A percentile compares a stretch with the other conserved stretches of the same genome.
These are phyloP conservation scores for Brienomyrus brachyistius DNA, from an alignment of 2,113 vertebrate species.

Conservation along the genomic window DNA sequence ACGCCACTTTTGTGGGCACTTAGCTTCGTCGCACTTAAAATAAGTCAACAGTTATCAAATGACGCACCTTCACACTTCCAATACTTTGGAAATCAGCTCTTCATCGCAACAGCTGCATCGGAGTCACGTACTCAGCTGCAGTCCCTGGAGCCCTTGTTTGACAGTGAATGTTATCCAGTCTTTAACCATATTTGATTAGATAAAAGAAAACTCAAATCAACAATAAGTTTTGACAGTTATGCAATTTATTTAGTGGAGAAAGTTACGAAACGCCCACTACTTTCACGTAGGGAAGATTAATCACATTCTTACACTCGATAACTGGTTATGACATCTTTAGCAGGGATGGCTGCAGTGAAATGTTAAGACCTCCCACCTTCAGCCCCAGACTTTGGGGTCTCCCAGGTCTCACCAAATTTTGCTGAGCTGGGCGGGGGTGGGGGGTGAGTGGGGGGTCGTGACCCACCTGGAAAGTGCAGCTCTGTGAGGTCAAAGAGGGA, in stretches of 20 bases:
- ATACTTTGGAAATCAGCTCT: background rate
- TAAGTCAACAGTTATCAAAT: background rate
- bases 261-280: background rate
- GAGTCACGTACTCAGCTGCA: background rate
- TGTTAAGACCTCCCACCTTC: background rate
- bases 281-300: background rate
- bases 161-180: background rate
- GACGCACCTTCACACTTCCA: background rate
- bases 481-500: too few relatives aligned
- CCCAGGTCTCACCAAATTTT: background rate
- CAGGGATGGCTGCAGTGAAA: background rate
- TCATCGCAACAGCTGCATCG: background rate
- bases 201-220: background rate
- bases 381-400: background rate
- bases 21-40: background rate
- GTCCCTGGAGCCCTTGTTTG: background rate
- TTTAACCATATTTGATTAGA: background rate
- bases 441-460: background rate
- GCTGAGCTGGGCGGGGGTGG: background rate
- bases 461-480: background rate
- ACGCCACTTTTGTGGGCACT: background rate
- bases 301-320: background rate
- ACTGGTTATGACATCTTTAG: background rate
- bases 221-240: background rate
- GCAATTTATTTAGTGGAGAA: background rate